A percentile compares a stretch with the other conserved stretches of the same genome.
Evolutionary conservation across 2,797 vertebrate genomes (phyloP).

Genomic region (Scleropages formosus): DNA sequence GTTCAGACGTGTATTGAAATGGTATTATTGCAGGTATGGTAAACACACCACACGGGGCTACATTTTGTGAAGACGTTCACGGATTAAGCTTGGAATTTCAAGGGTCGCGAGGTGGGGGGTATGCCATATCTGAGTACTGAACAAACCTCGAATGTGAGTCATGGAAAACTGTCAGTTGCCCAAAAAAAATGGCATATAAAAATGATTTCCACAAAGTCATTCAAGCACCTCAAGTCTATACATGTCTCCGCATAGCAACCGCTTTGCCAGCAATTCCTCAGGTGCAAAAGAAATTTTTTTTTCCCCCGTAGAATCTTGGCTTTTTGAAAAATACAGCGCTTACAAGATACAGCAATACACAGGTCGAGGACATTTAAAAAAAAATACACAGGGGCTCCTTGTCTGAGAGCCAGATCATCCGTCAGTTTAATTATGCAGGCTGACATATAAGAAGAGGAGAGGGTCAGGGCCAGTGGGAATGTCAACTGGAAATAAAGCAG

Average conservation of each 20-base stretch:
- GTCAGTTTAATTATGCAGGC: slow-evolving; percentile 42
- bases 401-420: slow-evolving; percentile 36
- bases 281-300: slow-evolving; percentile 36
- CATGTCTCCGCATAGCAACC: slow-evolving; percentile 53
- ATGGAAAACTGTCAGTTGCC: slow-evolving; percentile 26
- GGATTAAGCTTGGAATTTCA: too few relatives aligned
- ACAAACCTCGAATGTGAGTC: slow-evolving; percentile 29
- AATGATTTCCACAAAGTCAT: slow-evolving; percentile 44
- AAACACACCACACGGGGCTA: neutral
- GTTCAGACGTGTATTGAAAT: too few relatives aligned
- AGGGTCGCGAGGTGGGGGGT: too few relatives aligned
- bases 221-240: neutral
- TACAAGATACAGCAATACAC: too few relatives aligned
- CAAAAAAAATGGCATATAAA: slow-evolving; percentile 28
- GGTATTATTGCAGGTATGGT: neutral
- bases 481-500: slow-evolving; percentile 32
- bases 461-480: slow-evolving; percentile 29
- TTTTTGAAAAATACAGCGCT: slow-evolving; percentile 31
- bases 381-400: slow-evolving; percentile 30
- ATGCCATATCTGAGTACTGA: slow-evolving; percentile 15
- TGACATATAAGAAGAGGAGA: slow-evolving; percentile 36
- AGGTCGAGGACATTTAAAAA: neutral
- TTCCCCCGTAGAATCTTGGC: slow-evolving; percentile 21
- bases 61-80: neutral
- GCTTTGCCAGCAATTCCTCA: slow-evolving; percentile 39